These are phyloP conservation scores for Oryzias curvinotus DNA, from an alignment of 2,113 vertebrate genomes.

Conservation along the genomic window DNA sequence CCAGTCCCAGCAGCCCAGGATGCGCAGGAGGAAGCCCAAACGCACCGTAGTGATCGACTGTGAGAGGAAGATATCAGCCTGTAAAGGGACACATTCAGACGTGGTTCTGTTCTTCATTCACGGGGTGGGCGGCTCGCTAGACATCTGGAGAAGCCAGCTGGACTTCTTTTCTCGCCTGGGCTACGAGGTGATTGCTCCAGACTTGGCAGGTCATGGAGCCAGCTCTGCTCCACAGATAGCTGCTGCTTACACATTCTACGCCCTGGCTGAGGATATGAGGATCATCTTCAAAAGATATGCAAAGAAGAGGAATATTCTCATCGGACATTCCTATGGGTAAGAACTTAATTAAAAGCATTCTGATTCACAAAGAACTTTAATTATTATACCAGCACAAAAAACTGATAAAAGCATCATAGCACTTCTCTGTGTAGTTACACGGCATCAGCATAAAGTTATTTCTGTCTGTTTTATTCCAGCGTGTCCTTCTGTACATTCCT, in stretches of 20 bases:
- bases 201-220: conserved; percentile 88
- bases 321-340: conserved; percentile 95
- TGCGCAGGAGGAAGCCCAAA: conserved; percentile 81
- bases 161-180: conserved; percentile 90
- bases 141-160: conserved; percentile 95
- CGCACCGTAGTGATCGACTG: conserved; percentile 88
- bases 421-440: no score
- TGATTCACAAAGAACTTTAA: not conserved
- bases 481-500: conserved; percentile 98
- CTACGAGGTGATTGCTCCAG: conserved; percentile 92
- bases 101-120: conserved; percentile 96
- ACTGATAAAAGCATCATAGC: no score
- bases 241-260: conserved; percentile 94
- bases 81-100: conserved; percentile 86
- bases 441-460: no score
- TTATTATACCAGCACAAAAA: no score
- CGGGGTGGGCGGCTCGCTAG: conserved; percentile 90
- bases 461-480: conserved; percentile 55
- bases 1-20: conserved; percentile 49
- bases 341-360: conserved; percentile 6
- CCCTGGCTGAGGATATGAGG: conserved; percentile 91
- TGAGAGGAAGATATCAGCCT: conserved; percentile 85
- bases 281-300: conserved; percentile 91
- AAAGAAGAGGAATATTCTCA: conserved; percentile 89
- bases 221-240: conserved; percentile 88